Evolutionary conservation across 2,113 vertebrate genomes (phyloP).

Genomic region (Cryptotis parvus): DNA sequence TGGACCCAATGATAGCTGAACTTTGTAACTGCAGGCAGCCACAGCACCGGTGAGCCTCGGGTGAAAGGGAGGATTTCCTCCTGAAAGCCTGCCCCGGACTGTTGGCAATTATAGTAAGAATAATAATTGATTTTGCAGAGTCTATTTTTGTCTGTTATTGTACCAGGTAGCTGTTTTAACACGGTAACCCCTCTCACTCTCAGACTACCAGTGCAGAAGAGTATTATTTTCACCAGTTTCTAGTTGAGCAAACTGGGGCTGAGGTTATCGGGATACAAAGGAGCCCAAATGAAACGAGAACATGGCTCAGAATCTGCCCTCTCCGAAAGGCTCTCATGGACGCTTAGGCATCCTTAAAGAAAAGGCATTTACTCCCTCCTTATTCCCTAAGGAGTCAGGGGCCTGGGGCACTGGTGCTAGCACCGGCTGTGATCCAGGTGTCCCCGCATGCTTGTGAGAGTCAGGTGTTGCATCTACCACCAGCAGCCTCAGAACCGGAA

Average conservation of each 20-base stretch:
- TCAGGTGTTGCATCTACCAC: neutral
- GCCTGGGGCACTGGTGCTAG: no score
- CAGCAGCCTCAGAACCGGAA: rapidly evolving
- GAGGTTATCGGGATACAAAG: neutral
- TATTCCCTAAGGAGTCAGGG: neutral
- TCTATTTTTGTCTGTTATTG: neutral
- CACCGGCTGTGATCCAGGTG: no score
- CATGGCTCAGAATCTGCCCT: neutral
- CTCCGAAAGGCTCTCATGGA: neutral
- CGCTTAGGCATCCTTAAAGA: neutral
- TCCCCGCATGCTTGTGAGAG: neutral
- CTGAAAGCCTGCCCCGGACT: slow-evolving; percentile 20
- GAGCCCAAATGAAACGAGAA: neutral
- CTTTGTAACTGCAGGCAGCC: neutral
- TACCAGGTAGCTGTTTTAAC: neutral
- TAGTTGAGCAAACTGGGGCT: neutral
- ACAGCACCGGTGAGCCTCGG: neutral
- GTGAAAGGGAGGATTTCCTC: neutral
- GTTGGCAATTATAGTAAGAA: neutral
- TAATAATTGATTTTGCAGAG: slow-evolving; percentile 18
- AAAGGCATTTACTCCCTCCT: neutral
- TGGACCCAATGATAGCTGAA: neutral
- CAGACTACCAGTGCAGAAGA: neutral
- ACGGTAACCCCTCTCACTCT: neutral
- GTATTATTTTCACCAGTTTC: neutral